These are phyloP conservation scores for Sebastes oblongus DNA, from an alignment of 2,797 vertebrate species.

Conservation along the genomic window DNA sequence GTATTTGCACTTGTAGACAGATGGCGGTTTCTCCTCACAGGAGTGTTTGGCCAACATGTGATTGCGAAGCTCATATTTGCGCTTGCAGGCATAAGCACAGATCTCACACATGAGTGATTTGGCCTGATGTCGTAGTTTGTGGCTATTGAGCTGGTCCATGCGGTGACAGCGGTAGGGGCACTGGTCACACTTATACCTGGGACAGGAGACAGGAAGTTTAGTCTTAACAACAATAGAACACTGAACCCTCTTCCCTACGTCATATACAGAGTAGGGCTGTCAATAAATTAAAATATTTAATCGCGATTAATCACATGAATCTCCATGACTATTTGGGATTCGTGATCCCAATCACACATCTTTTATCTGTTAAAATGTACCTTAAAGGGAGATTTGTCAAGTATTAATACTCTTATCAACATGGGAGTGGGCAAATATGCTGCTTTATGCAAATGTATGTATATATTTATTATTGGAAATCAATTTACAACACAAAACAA, in stretches of 20 bases:
- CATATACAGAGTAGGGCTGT: neutral
- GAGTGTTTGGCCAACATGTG: constrained; percentile 93
- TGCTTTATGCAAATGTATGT: neutral
- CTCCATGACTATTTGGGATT: no score
- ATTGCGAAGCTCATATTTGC: constrained; percentile 93
- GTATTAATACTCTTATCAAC: no score
- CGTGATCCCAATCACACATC: no score
- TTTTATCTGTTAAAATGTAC: no score
- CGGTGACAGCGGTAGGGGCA: constrained; percentile 96
- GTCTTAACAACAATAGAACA: neutral
- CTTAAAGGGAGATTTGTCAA: no score
- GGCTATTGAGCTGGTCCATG: constrained; percentile 95
- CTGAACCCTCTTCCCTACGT: neutral
- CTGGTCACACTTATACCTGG: constrained; percentile 94
- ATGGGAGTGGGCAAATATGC: neutral
- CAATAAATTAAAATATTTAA: accelerated
- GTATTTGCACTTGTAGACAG: constrained; percentile 89
- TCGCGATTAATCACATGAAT: no score
- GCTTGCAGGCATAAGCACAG: constrained; percentile 95
- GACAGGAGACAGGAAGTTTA: constrained; percentile 3
- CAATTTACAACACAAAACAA: no score
- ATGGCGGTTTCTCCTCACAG: constrained; percentile 66
- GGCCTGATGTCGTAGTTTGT: constrained; percentile 95
- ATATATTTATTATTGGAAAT: no score
- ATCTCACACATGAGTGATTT: constrained; percentile 96